Base-by-base conservation (phyloP, 2,888 invertebrate species). In the Drosophila atroscutellata region DNA sequence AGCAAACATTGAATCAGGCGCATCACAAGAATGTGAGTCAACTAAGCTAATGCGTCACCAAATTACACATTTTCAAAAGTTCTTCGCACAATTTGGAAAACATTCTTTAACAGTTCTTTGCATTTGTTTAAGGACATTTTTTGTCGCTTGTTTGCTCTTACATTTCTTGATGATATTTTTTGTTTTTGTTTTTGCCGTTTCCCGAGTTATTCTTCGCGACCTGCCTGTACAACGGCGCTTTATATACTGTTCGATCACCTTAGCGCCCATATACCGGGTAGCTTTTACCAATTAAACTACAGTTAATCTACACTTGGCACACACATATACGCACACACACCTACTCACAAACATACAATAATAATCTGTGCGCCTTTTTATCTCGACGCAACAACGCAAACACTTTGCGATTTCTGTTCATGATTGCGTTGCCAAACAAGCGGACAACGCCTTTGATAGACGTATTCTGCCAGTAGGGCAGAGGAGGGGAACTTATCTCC, bases 241-340 rank as follows among this genome's bases (percentile, higher is more conserved):
- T 72, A 59, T 68, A 59, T 58, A 86, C 85, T 86, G 88, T 77
- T 77, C 74, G 73, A 82, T 85, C 72, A 76, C 76, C 66, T 74
- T 50, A 71, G 72, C 70, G 59, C 70, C 45, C 39, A 60, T 60
- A 71, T 49, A 75, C 54, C 77, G 74, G 62, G 67, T 74, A 83
- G 83, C 86, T 74, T 82, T 84, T 59, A 65, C 85, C 85, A 85
- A 85, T 85, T 90, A 80, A 82, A 74, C 69, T 51, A 60, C 59
- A 54, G 88, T 86, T 86, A 86, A 86, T 86, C 85, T 86, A 85
- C 77, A 89, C 80, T 55, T 66, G 64, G 26, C 54, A 57, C 52
- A 66, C 59, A 66, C 70, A 64, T 52, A 69, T 42, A 61, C 56
- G 62, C 49, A 37, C 59, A 26, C 49, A 30, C 37, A 70, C 36